Evolutionary conservation across 2,113 vertebrate species (phyloP).

Genomic region (Aix galericulata): DNA sequence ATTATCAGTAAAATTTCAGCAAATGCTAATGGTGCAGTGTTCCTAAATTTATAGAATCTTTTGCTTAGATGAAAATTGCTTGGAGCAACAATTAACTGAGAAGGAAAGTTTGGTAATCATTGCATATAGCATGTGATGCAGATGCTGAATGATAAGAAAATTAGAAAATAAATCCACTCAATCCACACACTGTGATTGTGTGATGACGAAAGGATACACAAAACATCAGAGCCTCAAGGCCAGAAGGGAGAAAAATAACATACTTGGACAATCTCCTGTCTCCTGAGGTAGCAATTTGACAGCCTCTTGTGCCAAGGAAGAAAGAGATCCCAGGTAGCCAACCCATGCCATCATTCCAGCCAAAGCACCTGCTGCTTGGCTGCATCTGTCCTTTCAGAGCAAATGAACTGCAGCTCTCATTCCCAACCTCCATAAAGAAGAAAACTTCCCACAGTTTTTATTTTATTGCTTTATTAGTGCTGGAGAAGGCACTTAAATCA

Average conservation of each 20-base stretch:
- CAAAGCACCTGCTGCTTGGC: conserved; percentile 35
- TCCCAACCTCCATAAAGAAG: neutral
- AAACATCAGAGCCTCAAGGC: neutral
- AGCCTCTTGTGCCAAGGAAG: conserved; percentile 53
- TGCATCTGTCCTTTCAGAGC: conserved; percentile 20
- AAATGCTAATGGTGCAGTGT: neutral
- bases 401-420: neutral
- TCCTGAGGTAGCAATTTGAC: neutral
- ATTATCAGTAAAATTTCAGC: neutral
- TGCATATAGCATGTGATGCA: neutral
- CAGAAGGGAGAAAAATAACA: neutral
- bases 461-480: conserved; percentile 1
- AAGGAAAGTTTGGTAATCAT: neutral
- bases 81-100: conserved; percentile 10
- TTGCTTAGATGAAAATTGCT: conserved; percentile 14
- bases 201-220: neutral
- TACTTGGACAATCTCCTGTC: neutral
- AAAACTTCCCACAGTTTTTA: neutral
- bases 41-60: neutral
- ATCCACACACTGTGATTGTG: neutral
- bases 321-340: conserved; percentile 44
- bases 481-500: neutral
- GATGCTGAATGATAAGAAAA: neutral
- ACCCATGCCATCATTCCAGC: conserved; percentile 9
- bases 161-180: neutral